phyloP scores from a whole-genome alignment of 2,888 invertebrate species.

The Drosophila subsilvestris region DNA sequence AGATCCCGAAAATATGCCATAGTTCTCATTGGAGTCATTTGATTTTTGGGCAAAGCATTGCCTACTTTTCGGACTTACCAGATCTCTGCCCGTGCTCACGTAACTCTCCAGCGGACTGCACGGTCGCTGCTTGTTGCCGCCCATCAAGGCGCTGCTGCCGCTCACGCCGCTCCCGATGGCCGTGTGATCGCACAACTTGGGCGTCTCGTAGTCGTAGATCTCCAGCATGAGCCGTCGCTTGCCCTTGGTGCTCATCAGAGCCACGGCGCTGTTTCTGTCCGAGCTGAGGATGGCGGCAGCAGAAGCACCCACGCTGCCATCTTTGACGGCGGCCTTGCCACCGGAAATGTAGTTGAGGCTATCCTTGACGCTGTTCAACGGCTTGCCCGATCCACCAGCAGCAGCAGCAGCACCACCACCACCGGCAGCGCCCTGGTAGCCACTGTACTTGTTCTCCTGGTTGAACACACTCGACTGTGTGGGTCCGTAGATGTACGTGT shows the following conservation, averaged over 20 bases:
- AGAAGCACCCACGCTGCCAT: slow-evolving; percentile 61
- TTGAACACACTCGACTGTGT: slow-evolving; percentile 84
- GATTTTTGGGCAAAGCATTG: slow-evolving; percentile 13
- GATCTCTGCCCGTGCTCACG: slow-evolving; percentile 86
- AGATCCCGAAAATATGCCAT: slow-evolving; percentile 46
- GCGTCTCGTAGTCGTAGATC: slow-evolving; percentile 90
- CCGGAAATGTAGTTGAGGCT: slow-evolving; percentile 82
- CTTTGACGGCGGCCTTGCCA: slow-evolving; percentile 49
- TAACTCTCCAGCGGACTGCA: slow-evolving; percentile 93
- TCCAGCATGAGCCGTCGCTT: slow-evolving; percentile 86
- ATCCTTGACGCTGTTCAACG: slow-evolving; percentile 81
- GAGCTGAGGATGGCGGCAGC: slow-evolving; percentile 64
- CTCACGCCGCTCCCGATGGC: slow-evolving; percentile 84
- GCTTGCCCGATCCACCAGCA: slow-evolving; percentile 47
- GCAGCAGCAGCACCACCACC: slow-evolving; percentile 58
- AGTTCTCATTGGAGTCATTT: background rate
- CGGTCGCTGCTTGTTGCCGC: slow-evolving; percentile 86
- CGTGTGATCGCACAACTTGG: slow-evolving; percentile 92
- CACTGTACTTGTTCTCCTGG: slow-evolving; percentile 84
- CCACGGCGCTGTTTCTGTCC: slow-evolving; percentile 63
- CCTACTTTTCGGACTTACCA: slow-evolving; percentile 80
- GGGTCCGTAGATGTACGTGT: slow-evolving; percentile 84
- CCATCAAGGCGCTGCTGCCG: slow-evolving; percentile 77
- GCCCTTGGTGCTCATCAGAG: slow-evolving; percentile 81
- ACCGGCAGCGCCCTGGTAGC: slow-evolving; percentile 80